Evolutionary conservation across 2,113 vertebrate species (phyloP), one percentile per base, ranked within the genome.

Genomic region (Marmota monax): DNA sequence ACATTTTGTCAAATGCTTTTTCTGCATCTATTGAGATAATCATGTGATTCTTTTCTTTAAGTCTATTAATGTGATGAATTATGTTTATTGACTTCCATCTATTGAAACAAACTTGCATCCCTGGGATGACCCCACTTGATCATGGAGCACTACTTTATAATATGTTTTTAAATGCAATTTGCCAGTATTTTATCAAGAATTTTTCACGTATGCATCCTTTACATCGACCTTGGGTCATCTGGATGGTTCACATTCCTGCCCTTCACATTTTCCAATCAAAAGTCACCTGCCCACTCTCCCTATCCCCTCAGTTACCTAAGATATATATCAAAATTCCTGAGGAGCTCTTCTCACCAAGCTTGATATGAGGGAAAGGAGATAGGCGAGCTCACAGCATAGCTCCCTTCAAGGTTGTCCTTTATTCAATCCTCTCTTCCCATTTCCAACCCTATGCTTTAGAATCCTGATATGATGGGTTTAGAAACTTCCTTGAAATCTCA

Each of bases 401-500:
- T 80, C 72, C 88, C 72, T 84, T 90, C 61, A 88, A 74, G 95
- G 61, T 67, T 20, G 25, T 65, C 42, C 51, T 85, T 67, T 77
- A 65, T 34, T 32, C 69, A 94, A 79, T 58, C 39, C 48, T 88
- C n/a, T 61, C 48, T 92, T 89, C 82, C 45, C 72, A 88, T 63
- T 72, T 87, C 61, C 61, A 95, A 17, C 22, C 27, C 65, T 73
- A 61, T 65, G n/a, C 22, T 78, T 80, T 84, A 88, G 32, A 84
- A 95, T 5, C 67, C 51, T n/a, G 0, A 51, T 51, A 42, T 18
- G n/a, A 84, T 18, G 82, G 48, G 39, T 53, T 67, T 93, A 88
- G 78, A 88, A 91, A 84, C 5, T 88, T 76, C 42, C 67, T 91
- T 53, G 25, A 76, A 92, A 94, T 77, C 37, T 93, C 65, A 84